Evolutionary conservation across 2,888 invertebrate species (phyloP), one percentile per base, ranked within the genome.

Genomic region (Melipona bicolor): DNA sequence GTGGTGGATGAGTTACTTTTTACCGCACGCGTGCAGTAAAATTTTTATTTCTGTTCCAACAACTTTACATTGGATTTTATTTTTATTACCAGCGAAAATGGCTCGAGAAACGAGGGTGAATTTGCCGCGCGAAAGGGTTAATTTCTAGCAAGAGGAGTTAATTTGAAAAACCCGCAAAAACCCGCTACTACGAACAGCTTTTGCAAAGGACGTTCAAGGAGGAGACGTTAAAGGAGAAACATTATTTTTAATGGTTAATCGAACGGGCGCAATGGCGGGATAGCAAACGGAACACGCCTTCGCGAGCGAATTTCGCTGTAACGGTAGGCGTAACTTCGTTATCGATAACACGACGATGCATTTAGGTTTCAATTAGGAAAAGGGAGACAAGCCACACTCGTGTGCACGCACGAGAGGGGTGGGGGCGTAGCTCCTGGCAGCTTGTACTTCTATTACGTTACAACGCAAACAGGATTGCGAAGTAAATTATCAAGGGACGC

Each of bases 291-390:
- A 32, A n/a, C 62, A 43, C 19, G n/a, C 56, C 52, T 56, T 36
- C 43, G 19, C 27, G 17, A 27, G 15, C n/a, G 79, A 82, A 85
- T 82, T 77, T 70, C 43, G 54, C 11, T 19, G 82, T 64, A 79
- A 81, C 76, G 73, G 61, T 72, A 62, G 54, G 43, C 32, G 52
- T 79, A 85, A 86, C 74, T 71, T 52, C n/a, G 74, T 85, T 85
- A 85, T 65, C 82, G 78, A 73, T 77, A 77, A 77, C 70, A 79
- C 27, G 68, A 5, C 54, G 61, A 77, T 73, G 84, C 84, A 84
- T 79, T 85, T 84, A 73, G 76, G 76, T 49, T 54, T 65, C 79
- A 76, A 79, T 84, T 65, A 79, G 77, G 79, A 79, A 84, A 85
- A 79, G 70, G 56, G 77, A 77, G 73, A 24, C 54, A 36, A 43